Conservation (phyloP, 2,113 vertebrate species). For the Ceyx melanurus region DNA sequence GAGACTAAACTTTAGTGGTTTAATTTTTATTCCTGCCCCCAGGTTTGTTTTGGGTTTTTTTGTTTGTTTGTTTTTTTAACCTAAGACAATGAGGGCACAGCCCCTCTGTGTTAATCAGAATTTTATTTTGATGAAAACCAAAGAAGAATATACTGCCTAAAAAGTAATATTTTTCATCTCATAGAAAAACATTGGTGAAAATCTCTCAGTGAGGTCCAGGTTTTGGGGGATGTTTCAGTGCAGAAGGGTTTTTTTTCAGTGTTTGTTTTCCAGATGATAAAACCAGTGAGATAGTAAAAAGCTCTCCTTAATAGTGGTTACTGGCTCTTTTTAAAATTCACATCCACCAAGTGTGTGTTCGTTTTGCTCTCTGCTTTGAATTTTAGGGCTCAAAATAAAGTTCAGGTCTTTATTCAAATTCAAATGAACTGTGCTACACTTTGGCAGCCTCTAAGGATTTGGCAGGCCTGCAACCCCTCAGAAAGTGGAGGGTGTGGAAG, state of each 20-base stretch:
- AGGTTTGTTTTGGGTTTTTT: too few relatives aligned
- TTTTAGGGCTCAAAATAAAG: constrained; percentile 47
- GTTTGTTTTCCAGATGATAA: background rate
- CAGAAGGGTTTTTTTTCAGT: background rate
- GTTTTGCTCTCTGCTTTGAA: background rate
- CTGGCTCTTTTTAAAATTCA: background rate
- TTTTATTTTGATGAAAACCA: background rate
- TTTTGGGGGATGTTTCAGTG: background rate
- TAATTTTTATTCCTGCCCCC: fast-evolving
- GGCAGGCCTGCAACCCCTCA: background rate
- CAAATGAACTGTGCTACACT: background rate
- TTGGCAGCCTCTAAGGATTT: background rate
- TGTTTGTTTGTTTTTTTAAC: background rate
- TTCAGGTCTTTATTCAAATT: constrained; percentile 43
- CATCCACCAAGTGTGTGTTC: background rate
- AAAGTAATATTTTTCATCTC: background rate
- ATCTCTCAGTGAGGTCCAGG: background rate
- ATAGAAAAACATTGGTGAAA: background rate
- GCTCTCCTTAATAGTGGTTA: background rate
- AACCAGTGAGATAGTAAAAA: background rate
- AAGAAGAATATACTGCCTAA: background rate
- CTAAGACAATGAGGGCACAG: background rate
- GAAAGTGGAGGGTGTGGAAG: background rate
- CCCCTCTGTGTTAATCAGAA: background rate
- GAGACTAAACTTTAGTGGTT: background rate